phyloP scores from a whole-genome alignment of 2,113 vertebrate species.

The Numida meleagris region DNA sequence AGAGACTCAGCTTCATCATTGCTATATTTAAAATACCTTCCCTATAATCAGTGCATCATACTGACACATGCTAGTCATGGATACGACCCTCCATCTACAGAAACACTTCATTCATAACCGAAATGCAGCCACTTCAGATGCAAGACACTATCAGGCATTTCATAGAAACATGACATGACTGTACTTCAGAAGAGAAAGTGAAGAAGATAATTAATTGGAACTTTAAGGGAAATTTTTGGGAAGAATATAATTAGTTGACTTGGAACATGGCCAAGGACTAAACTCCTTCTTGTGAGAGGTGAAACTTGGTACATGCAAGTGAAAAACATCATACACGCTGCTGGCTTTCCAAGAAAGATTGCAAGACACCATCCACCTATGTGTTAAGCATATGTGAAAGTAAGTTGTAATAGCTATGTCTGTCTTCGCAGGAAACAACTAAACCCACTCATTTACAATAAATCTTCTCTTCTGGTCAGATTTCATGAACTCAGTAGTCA shows the following conservation, averaged over 20 bases:
- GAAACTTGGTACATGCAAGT: neutral
- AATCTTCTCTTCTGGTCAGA: neutral
- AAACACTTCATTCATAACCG: neutral
- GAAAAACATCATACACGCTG: neutral
- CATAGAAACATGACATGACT: neutral
- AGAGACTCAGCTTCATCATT: neutral
- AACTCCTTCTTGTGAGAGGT: neutral
- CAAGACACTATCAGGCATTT: neutral
- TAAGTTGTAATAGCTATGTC: neutral
- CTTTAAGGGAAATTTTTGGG: neutral
- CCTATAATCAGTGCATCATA: neutral
- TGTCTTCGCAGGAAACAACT: neutral
- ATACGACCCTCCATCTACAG: neutral
- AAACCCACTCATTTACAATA: neutral
- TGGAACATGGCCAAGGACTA: neutral
- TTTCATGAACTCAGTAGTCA: neutral
- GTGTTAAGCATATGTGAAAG: neutral
- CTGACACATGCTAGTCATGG: neutral
- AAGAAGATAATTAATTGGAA: slow-evolving; percentile 18
- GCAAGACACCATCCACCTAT: neutral
- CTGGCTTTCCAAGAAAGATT: neutral
- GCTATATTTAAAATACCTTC: neutral
- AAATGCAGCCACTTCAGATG: neutral
- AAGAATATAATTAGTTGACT: slow-evolving; percentile 4
- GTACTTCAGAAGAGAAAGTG: neutral